Conservation (phyloP, 2,797 vertebrate species). For the Enteromius treurensis region DNA sequence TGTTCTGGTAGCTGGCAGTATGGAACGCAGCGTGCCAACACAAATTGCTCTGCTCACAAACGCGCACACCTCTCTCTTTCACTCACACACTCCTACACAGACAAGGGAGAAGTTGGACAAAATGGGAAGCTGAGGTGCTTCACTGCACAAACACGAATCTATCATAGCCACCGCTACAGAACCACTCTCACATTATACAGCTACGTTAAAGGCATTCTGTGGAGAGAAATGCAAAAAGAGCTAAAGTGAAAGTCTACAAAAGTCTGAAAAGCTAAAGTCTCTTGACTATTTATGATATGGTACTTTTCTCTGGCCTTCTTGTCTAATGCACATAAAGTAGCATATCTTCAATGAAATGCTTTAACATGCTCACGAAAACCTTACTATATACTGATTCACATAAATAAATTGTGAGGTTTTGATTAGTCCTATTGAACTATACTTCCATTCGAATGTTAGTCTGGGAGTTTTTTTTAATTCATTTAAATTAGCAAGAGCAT, state of each 20-base stretch:
- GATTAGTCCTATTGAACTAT: not conserved
- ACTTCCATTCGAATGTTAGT: not conserved
- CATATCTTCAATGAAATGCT: conserved; percentile 1
- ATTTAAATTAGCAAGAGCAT: not conserved
- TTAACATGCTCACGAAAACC: not conserved
- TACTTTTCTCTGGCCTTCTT: not conserved
- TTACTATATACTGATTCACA: not conserved
- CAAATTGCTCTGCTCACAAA: conserved; percentile 49
- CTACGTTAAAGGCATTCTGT: not conserved
- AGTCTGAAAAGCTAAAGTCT: not conserved
- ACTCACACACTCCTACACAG: conserved; percentile 50
- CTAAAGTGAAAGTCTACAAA: not conserved
- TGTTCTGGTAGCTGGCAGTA: conserved; percentile 53
- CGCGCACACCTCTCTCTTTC: conserved; percentile 29
- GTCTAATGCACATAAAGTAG: not conserved
- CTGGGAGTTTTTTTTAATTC: not conserved
- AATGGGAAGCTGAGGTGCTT: conserved; percentile 28
- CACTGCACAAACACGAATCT: conserved; percentile 27
- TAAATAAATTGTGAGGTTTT: not conserved
- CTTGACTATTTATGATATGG: not conserved
- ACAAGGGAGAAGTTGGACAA: conserved; percentile 35
- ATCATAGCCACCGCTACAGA: conserved; percentile 19
- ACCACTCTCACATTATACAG: not conserved
- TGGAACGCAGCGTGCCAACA: conserved; percentile 54
- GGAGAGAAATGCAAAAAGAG: not conserved